These are phyloP conservation scores for Melanogrammus aeglefinus DNA, from an alignment of 2,797 vertebrate genomes.

Conservation along the genomic window DNA sequence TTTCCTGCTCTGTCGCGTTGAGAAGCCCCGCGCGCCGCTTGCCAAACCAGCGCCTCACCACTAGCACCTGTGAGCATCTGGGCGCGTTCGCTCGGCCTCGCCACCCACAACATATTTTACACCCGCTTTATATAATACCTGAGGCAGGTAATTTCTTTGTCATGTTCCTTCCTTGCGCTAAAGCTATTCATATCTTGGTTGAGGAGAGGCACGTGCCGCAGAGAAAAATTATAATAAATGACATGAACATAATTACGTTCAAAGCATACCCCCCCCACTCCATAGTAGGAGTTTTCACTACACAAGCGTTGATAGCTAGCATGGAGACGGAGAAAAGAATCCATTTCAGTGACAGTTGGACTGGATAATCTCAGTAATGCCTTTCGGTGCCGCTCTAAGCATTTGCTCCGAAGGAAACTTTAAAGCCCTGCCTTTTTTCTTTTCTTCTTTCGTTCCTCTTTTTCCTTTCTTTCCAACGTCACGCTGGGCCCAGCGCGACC, in stretches of 20 bases:
- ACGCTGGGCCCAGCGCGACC: conserved; percentile 60
- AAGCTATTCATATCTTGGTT: neutral
- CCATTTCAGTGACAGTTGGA: conserved; percentile 57
- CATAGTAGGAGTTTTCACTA: conserved; percentile 11
- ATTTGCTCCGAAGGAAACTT: conserved; percentile 62
- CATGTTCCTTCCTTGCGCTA: neutral
- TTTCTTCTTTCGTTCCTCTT: conserved; percentile 18
- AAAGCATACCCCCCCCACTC: conserved; percentile 1
- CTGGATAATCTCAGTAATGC: conserved; percentile 66
- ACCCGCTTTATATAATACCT: neutral
- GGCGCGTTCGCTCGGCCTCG: conserved; percentile 7
- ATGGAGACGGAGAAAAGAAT: conserved; percentile 42
- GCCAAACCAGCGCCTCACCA: conserved; percentile 40
- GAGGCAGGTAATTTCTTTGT: neutral
- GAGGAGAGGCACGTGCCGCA: neutral
- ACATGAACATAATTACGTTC: neutral
- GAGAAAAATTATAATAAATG: neutral
- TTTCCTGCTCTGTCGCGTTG: conserved; percentile 49
- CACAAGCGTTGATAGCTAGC: conserved; percentile 24
- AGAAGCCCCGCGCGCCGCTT: conserved; percentile 31
- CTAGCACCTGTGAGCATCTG: conserved; percentile 39
- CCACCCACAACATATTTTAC: neutral
- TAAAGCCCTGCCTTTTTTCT: conserved; percentile 54
- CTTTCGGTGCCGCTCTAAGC: conserved; percentile 69
- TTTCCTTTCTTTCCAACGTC: conserved; percentile 60